Percentiles rank a stretch among this genome's conserved stretches.
phyloP scores from a whole-genome alignment of 2,113 vertebrate species.

The Neotoma lepida region DNA sequence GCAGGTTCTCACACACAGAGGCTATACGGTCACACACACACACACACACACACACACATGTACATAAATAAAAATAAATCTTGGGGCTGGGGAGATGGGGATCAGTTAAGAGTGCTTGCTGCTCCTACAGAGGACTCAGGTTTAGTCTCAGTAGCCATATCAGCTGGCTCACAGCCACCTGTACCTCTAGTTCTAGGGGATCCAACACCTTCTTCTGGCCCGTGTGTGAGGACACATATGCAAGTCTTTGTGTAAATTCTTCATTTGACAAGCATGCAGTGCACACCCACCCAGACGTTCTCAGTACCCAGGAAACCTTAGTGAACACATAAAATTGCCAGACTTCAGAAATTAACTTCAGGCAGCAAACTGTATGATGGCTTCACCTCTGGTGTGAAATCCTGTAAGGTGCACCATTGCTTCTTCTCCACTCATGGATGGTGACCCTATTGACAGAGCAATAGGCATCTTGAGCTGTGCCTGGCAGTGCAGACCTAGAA shows the following conservation, averaged over 20 bases:
- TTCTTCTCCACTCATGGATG: not conserved
- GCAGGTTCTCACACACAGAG: not conserved
- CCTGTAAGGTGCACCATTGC: not conserved
- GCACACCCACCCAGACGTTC: not conserved
- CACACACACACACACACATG: not conserved
- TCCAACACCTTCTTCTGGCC: not conserved
- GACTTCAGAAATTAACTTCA: not conserved
- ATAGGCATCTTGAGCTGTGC: not conserved
- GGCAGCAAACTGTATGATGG: accelerated
- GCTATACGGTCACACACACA: not conserved
- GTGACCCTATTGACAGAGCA: not conserved
- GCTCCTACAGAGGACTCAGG: not conserved
- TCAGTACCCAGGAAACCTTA: not conserved
- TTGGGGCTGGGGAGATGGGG: not conserved
- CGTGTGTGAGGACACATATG: not conserved
- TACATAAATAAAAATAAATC: not conserved
- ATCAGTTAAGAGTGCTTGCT: not conserved
- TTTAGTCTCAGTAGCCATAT: too few relatives aligned
- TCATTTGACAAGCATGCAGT: not conserved
- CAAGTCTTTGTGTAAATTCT: not conserved
- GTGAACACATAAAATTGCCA: not conserved
- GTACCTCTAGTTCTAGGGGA: not conserved
- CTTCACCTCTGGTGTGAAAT: not conserved
- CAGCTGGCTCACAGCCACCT: not conserved
- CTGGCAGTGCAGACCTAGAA: not conserved